Conservation (phyloP, 2,113 vertebrate genomes). For the Cavia aperea region DNA sequence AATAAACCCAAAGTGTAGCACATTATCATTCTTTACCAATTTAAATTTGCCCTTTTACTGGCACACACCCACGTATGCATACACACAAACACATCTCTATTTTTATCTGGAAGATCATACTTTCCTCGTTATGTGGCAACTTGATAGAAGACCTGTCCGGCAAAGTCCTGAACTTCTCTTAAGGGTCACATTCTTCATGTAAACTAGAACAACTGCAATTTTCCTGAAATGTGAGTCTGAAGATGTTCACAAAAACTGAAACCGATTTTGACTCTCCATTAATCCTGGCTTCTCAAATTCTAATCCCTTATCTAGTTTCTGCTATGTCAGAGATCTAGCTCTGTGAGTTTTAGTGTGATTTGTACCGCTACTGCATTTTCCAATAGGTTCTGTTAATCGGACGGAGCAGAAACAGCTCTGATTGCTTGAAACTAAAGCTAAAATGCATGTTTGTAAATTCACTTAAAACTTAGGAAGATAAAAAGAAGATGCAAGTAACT, state of each 20-base stretch:
- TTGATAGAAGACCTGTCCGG: not conserved
- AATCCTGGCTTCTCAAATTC: not conserved
- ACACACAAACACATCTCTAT: not conserved
- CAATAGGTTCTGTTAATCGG: not conserved
- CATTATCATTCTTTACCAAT: not conserved
- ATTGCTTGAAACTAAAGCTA: not conserved
- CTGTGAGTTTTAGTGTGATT: not conserved
- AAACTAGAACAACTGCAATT: not conserved
- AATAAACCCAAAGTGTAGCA: not conserved
- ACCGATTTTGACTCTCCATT: not conserved
- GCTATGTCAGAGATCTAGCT: not conserved
- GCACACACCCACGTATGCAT: not conserved
- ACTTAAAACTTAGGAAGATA: not conserved
- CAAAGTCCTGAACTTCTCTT: not conserved
- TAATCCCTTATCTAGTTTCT: not conserved
- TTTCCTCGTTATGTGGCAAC: not conserved
- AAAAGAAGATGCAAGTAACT: not conserved
- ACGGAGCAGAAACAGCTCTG: not conserved
- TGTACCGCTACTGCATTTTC: not conserved
- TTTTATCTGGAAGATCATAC: not conserved
- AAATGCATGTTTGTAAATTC: not conserved
- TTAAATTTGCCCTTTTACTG: not conserved
- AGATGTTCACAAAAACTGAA: not conserved
- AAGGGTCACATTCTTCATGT: not conserved
- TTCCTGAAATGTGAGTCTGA: not conserved